Conservation (phyloP, 1,140 invertebrate species). For the Dysdera silvatica region DNA sequence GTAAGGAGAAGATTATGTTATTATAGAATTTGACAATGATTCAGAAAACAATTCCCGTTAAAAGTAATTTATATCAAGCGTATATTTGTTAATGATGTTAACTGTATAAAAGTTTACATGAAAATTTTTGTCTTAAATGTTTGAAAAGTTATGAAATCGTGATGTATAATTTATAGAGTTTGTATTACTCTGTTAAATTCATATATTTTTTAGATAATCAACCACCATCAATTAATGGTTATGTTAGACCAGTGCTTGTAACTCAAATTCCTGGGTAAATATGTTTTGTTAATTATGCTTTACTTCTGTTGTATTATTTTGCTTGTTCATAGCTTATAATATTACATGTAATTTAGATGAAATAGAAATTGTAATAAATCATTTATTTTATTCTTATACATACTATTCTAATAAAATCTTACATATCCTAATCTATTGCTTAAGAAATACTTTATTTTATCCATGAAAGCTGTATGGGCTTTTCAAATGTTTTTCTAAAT, state of each 20-base stretch:
- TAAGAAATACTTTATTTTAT: too few species aligned
- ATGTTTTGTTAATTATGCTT: too few species aligned
- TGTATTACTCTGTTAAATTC: neutral
- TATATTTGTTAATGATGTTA: neutral
- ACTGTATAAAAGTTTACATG: neutral
- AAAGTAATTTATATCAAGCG: neutral
- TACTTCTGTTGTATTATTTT: too few species aligned
- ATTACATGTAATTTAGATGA: too few species aligned
- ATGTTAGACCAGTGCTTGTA: conserved; percentile 74
- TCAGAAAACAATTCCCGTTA: neutral
- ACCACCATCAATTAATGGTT: conserved; percentile 65
- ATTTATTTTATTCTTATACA: too few species aligned
- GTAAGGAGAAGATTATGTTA: too few species aligned
- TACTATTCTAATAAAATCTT: too few species aligned
- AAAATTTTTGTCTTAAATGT: neutral
- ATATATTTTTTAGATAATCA: conserved; percentile 53
- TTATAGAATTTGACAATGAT: neutral
- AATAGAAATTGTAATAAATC: too few species aligned
- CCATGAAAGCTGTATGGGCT: too few species aligned
- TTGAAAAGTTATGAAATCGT: neutral
- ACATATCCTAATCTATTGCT: too few species aligned
- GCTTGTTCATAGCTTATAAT: too few species aligned
- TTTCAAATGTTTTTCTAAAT: too few species aligned
- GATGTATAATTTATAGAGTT: neutral
- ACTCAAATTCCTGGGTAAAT: conserved; percentile 60